Evolutionary conservation across 2,888 invertebrate species (phyloP), one percentile per base, ranked within the genome.

Genomic region (Amphipyra tragopoginis): DNA sequence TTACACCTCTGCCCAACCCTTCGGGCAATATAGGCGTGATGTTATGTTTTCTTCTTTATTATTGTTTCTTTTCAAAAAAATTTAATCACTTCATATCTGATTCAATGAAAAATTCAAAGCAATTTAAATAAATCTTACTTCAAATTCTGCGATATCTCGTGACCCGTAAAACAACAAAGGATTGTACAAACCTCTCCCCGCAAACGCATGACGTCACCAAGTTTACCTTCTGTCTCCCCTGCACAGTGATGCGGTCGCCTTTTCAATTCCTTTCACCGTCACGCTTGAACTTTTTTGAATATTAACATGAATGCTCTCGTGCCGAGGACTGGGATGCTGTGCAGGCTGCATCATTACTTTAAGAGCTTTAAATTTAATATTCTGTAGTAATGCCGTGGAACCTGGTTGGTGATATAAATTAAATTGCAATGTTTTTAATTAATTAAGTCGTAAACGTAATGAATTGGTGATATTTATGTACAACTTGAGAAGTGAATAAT

Each of bases 191-290:
- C 29, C 5, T 29, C 4, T 29, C 7, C 29, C 14, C 14, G 13
- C 5, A 33, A 15, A 29, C 7, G 1, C 14, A 8, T 52, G 43
- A 60, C 36, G 49, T 61, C 43, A 13, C 40, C 5, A 3, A 6
- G 3, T 14, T n/a, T 21, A 50, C 26, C 69, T 72, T 61, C 57
- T 65, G 60, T 0, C 7, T 36, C 2, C 3, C n/a, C 40, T 42
- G 7, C 13, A 7, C 13, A 11, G 38, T 50, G 11, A 21, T 45
- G 56, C 34, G 51, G 57, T 44, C 21, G 69, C 59, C 49, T 59
- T 61, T 72, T 74, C 65, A 65, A 72, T 72, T 62, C 43, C 26
- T 64, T 47, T 51, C 43, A 53, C n/a, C 49, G 64, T 26, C 33
- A 43, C 55, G 57, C 57, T 48, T 49, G 54, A 73, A 59, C 44